Evolutionary conservation across 2,797 vertebrate species (phyloP).

Genomic region (Karalla daura): DNA sequence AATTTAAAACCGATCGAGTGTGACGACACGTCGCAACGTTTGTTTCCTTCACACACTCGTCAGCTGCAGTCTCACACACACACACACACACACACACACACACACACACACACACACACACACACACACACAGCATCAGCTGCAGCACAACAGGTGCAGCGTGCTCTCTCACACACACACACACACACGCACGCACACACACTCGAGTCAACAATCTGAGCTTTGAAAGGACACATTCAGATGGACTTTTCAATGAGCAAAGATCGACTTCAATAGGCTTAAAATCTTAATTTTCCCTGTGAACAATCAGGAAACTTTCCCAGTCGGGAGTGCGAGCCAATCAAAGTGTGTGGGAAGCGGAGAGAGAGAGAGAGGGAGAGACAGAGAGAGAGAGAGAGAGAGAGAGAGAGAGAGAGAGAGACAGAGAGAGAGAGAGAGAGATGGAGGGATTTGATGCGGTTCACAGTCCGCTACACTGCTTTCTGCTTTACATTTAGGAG

Average conservation of each 20-base stretch:
- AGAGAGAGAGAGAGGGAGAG: no score
- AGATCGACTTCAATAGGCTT: constrained; percentile 88
- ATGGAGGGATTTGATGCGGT: constrained; percentile 88
- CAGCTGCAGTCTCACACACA: constrained; percentile 11
- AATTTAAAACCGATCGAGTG: not conserved
- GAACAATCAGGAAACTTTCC: constrained; percentile 85
- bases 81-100: constrained; percentile 49
- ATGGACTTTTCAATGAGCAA: constrained; percentile 82
- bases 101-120: constrained; percentile 48
- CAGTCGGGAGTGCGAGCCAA: constrained; percentile 80
- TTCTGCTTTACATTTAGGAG: constrained; percentile 82
- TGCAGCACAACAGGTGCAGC: constrained; percentile 70
- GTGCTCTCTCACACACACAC: constrained; percentile 43
- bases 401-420: no score
- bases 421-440: no score
- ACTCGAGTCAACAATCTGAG: constrained; percentile 67
- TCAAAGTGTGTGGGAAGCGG: constrained; percentile 82
- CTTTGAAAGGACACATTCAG: constrained; percentile 80
- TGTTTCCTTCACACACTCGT: no score
- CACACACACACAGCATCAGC: constrained; percentile 45
- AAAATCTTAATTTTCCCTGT: constrained; percentile 86
- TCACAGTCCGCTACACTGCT: constrained; percentile 86
- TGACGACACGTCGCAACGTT: no score
- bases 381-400: no score
- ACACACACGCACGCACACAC: no score